These are phyloP conservation scores for Capromys pilorides DNA, from an alignment of 2,797 vertebrate genomes.

Conservation along the genomic window DNA sequence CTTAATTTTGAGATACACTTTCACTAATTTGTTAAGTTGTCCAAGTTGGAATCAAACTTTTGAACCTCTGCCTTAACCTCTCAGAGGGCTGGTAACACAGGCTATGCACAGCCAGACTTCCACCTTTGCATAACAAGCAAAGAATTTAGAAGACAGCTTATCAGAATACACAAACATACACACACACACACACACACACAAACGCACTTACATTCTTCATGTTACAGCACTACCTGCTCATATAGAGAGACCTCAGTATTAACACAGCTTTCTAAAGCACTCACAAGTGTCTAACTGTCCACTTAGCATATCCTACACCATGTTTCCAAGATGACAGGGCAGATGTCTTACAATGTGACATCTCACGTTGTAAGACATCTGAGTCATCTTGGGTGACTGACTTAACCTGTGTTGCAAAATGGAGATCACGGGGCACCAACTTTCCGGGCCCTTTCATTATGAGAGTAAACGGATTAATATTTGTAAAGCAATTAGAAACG, in stretches of 20 bases:
- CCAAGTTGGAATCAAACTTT: not conserved
- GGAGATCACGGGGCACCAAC: not conserved
- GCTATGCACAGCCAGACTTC: not conserved
- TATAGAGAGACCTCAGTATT: not conserved
- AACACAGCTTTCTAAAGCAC: not conserved
- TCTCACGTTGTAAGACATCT: not conserved
- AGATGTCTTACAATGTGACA: no score
- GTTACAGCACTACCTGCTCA: not conserved
- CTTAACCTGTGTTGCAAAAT: not conserved
- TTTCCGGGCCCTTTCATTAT: not conserved
- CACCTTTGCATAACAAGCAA: conserved; percentile 15
- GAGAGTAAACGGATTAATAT: not conserved
- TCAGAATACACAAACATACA: conserved; percentile 38
- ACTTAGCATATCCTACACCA: not conserved
- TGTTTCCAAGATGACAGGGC: not conserved
- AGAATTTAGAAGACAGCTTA: conserved; percentile 42
- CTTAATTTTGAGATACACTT: not conserved
- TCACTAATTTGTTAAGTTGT: not conserved
- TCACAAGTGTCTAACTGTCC: not conserved
- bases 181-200: not conserved
- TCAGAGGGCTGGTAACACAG: not conserved
- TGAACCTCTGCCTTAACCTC: not conserved
- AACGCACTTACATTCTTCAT: conserved; percentile 42
- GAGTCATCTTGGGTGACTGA: not conserved
- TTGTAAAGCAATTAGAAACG: conserved; percentile 1